A percentile compares a stretch with the other conserved stretches of the same genome.
These are phyloP conservation scores for Setophaga kirtlandii DNA, from an alignment of 2,113 vertebrate species.

Conservation along the genomic window DNA sequence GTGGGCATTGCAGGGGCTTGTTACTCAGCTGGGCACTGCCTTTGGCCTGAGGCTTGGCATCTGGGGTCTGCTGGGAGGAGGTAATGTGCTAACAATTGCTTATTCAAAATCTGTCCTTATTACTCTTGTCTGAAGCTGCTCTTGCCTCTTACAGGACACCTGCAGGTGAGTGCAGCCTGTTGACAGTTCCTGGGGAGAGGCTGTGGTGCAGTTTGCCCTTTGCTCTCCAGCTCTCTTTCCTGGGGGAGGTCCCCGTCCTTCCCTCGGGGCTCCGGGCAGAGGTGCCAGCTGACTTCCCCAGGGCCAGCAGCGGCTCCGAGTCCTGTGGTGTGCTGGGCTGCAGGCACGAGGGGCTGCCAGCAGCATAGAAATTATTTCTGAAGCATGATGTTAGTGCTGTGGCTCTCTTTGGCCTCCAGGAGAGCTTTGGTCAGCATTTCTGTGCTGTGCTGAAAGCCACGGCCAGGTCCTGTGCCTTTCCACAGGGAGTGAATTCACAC, in stretches of 20 bases:
- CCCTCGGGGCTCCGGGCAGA: accelerated
- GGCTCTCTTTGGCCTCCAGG: neutral
- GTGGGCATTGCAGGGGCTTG: accelerated
- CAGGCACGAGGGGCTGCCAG: neutral
- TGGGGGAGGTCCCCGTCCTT: accelerated
- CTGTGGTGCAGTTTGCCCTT: neutral
- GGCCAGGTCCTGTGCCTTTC: neutral
- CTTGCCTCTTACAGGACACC: neutral
- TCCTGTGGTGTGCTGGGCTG: accelerated
- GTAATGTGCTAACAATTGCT: accelerated
- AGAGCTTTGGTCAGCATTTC: neutral
- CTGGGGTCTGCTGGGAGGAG: neutral
- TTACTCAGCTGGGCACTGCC: neutral
- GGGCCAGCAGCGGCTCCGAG: neutral
- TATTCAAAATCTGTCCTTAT: neutral
- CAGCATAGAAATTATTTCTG: neutral
- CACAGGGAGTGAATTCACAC: neutral
- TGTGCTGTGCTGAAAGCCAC: neutral
- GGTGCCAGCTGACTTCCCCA: neutral
- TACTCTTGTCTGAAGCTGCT: neutral
- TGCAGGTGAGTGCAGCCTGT: accelerated
- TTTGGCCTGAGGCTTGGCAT: neutral
- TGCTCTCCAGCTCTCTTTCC: neutral
- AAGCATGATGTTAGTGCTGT: neutral
- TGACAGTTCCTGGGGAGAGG: neutral